phyloP scores from a whole-genome alignment of 2,888 invertebrate genomes.

The Idaea biselata region DNA sequence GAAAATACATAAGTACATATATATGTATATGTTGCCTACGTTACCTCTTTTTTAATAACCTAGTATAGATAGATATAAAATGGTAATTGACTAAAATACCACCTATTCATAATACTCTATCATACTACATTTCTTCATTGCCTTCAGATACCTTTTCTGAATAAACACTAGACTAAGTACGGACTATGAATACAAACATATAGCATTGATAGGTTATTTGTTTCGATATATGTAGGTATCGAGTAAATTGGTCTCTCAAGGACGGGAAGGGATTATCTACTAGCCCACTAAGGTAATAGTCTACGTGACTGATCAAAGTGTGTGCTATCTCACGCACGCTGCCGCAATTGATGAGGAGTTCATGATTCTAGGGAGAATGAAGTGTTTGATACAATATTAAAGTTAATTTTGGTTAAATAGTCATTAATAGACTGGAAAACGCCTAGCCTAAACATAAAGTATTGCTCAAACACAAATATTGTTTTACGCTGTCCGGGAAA shows the following conservation, averaged over 20 bases:
- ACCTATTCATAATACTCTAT: not conserved
- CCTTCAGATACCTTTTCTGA: not conserved
- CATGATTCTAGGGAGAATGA: not conserved
- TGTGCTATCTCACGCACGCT: constrained; percentile 16
- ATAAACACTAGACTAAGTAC: not conserved
- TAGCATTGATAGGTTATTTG: constrained; percentile 10
- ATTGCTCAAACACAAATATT: too few species aligned
- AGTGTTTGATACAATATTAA: not conserved
- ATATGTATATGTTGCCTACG: too few species aligned
- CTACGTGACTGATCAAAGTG: constrained; percentile 32
- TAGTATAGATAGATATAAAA: too few species aligned
- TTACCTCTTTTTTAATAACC: too few species aligned
- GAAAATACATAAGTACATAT: too few species aligned
- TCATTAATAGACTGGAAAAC: too few species aligned
- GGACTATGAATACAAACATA: not conserved
- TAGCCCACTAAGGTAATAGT: constrained; percentile 30
- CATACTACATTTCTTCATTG: not conserved
- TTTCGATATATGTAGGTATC: constrained; percentile 28
- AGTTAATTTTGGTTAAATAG: too few species aligned
- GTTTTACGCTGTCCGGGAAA: too few species aligned
- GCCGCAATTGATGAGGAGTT: constrained; percentile 14
- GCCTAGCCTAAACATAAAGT: too few species aligned
- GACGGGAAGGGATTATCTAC: constrained; percentile 30
- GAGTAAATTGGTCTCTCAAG: constrained; percentile 24
- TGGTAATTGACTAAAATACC: too few species aligned